Conservation (phyloP, 2,113 vertebrate genomes). For the Mellivora capensis region DNA sequence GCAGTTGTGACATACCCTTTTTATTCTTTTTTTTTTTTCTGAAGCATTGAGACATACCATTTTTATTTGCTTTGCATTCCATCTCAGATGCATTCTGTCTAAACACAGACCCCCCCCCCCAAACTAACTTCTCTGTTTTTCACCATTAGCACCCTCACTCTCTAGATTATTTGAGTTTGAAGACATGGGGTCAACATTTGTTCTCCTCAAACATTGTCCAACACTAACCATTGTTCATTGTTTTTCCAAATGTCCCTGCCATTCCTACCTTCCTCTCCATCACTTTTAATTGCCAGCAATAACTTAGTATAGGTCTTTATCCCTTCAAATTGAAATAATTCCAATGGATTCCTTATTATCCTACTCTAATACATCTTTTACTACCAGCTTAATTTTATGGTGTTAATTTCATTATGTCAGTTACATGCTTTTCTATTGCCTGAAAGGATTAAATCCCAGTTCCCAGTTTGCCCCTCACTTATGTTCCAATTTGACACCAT, state of each 20-base stretch:
- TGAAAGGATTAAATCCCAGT: not conserved
- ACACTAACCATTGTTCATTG: not conserved
- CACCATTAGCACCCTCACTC: not conserved
- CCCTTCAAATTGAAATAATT: not conserved
- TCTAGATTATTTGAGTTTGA: not conserved
- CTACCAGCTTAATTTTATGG: not conserved
- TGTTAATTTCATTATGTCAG: not conserved
- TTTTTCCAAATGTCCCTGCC: not conserved
- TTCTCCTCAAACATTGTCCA: not conserved
- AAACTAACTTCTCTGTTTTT: not conserved
- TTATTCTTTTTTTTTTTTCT: no score
- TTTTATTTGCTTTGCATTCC: not conserved
- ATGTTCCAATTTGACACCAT: not conserved
- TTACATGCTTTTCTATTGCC: not conserved
- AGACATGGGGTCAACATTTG: not conserved
- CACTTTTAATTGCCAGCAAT: not conserved
- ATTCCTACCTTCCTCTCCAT: not conserved
- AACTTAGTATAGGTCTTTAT: not conserved
- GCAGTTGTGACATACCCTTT: not conserved
- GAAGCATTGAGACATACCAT: not conserved
- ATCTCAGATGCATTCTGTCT: not conserved
- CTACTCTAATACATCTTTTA: not conserved
- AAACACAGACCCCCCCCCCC: not conserved
- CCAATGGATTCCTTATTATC: not conserved
- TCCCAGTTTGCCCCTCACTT: not conserved